phyloP scores from a whole-genome alignment of 1,140 invertebrate species.

The Laodelphax striatellus region DNA sequence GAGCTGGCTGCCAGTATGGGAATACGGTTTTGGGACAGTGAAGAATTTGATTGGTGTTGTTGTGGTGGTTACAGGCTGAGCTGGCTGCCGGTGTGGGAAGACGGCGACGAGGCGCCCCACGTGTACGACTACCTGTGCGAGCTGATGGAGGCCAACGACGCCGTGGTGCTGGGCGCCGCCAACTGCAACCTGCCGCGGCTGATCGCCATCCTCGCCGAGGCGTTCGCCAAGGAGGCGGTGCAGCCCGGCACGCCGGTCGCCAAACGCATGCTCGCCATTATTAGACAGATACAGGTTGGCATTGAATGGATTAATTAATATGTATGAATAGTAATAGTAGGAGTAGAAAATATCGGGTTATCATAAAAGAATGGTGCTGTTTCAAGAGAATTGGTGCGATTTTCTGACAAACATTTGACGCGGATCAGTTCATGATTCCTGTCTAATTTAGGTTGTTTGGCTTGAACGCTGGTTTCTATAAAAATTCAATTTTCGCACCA shows the following conservation, averaged over 20 bases:
- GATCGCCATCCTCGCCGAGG: constrained; percentile 80
- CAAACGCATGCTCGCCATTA: constrained; percentile 55
- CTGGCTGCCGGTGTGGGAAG: constrained; percentile 93
- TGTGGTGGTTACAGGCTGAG: constrained; percentile 46
- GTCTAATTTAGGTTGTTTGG: too few species aligned
- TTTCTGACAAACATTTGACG: too few species aligned
- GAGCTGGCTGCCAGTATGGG: too few species aligned
- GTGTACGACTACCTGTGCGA: constrained; percentile 94
- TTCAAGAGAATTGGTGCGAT: too few species aligned
- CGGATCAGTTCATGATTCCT: too few species aligned
- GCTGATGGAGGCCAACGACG: constrained; percentile 84
- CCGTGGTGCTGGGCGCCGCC: constrained; percentile 67
- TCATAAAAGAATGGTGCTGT: too few species aligned
- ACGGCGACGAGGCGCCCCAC: constrained; percentile 87
- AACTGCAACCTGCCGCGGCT: constrained; percentile 82
- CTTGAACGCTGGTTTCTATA: too few species aligned
- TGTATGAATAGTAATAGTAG: too few species aligned
- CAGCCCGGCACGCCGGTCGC: constrained; percentile 49
- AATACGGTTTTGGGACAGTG: too few species aligned
- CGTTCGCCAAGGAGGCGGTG: constrained; percentile 71
- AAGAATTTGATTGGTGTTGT: not conserved
- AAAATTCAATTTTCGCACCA: too few species aligned
- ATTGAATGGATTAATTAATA: too few species aligned
- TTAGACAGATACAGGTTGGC: constrained; percentile 61
- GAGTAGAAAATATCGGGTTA: too few species aligned